These are phyloP conservation scores for Chitala chitala DNA, from an alignment of 2,113 vertebrate genomes.

Conservation along the genomic window DNA sequence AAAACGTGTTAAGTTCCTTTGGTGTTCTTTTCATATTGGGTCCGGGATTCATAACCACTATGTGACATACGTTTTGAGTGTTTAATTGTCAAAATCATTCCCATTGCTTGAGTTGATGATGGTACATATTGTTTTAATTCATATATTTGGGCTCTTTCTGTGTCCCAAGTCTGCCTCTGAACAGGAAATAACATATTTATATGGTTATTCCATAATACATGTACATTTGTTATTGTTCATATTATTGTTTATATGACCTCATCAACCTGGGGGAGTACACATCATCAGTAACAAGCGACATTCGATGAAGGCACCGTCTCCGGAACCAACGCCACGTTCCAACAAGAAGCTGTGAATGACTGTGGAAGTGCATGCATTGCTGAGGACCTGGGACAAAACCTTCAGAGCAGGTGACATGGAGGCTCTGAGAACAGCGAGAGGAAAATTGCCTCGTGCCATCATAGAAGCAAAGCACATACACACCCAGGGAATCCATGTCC, in stretches of 20 bases:
- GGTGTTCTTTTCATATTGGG: background rate
- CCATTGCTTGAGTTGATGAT: background rate
- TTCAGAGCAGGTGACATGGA: too few relatives aligned
- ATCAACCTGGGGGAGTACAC: background rate
- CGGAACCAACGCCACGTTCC: too few relatives aligned
- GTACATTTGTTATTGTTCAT: background rate
- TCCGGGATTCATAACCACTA: background rate
- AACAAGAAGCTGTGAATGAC: too few relatives aligned
- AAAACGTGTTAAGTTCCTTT: too few relatives aligned
- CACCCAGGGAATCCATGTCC: too few relatives aligned
- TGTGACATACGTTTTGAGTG: background rate
- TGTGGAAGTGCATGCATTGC: too few relatives aligned
- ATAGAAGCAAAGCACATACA: too few relatives aligned
- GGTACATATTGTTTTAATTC: background rate
- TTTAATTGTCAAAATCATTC: background rate
- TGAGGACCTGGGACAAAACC: too few relatives aligned
- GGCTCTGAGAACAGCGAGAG: too few relatives aligned
- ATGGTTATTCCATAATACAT: background rate
- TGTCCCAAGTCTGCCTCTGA: background rate
- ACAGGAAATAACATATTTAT: conserved; percentile 14
- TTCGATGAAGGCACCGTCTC: too few relatives aligned
- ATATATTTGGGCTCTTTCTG: background rate
- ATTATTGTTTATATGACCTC: background rate
- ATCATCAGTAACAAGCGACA: too few relatives aligned
- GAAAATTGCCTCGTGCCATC: too few relatives aligned